These are phyloP conservation scores for Temnothorax rugatulus DNA, from an alignment of 2,888 invertebrate genomes.

Conservation along the genomic window DNA sequence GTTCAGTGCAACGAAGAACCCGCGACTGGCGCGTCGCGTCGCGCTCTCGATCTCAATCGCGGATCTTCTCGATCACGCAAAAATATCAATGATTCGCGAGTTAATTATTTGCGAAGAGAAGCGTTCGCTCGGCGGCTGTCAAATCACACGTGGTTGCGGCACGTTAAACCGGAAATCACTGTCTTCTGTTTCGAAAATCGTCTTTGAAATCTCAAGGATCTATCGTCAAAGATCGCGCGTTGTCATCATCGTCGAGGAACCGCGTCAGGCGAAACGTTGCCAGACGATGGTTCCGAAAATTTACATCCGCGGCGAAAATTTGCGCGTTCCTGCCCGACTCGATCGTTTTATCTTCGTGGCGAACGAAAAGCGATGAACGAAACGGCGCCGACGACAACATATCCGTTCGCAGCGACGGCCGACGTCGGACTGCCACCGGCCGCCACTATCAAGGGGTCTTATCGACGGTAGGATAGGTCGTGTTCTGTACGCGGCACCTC, in stretches of 20 bases:
- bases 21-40: too few species aligned
- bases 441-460: slow-evolving; percentile 71
- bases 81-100: background rate
- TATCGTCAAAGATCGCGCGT: background rate
- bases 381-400: slow-evolving; percentile 60
- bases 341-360: background rate
- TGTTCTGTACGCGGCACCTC: slow-evolving; percentile 36
- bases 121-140: background rate
- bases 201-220: background rate
- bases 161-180: background rate
- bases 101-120: background rate
- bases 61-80: background rate
- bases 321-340: background rate
- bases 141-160: background rate
- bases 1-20: background rate
- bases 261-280: background rate
- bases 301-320: background rate
- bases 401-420: slow-evolving; percentile 76
- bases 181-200: background rate
- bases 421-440: slow-evolving; percentile 74
- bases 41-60: slow-evolving; percentile 11
- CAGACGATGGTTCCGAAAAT: background rate
- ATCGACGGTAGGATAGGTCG: slow-evolving; percentile 74
- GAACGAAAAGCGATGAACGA: slow-evolving; percentile 56
- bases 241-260: background rate